Base-by-base conservation (phyloP, 2,888 invertebrate species). In the Caenorhabditis virilis region DNA sequence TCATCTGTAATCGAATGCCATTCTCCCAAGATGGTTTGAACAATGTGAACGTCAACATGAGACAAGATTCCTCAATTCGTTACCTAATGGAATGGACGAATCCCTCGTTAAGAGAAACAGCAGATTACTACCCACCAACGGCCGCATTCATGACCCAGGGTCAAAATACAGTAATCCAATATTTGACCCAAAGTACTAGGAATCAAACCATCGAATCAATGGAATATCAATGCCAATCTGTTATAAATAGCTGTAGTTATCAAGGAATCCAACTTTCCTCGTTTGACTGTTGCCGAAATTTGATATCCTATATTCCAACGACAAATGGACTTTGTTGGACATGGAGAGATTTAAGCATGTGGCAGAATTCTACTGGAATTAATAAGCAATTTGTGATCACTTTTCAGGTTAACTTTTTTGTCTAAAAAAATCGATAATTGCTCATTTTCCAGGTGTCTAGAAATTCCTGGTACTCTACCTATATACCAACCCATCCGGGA, bases 71-170 rank as follows among this genome's bases (percentile, higher is more conserved):
- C 7, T 46, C 66, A 11, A 65, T 69, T 22, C 52, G 76, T 30
- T 77, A 78, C 52, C 62, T 78, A 11, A 51, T 69, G 16, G 71
- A 76, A 51, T 76, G 76, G 78, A 72, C 72, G 9, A 71, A 76
- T 46, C 70, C 72, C 0, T 62, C 65, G 0, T 46, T 71, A 0
- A 51, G 66, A 2, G 74, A 74, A 39, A 50, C 52, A 1, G 71
- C 77, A 2, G 73, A 72, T 38, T 72, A 59, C 36, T 49, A 46
- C 9, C 35, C 69, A 5, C 60, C 55, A 13, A 23, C 72, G 11
- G 52, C 60, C 1, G 53, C 58, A 11, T 58, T 51, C 13, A 57
- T 67, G 57, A 53, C 45, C 39, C 54, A 61, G 38, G 56, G 65
- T 35, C 52, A 53, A 39, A 57, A 57, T 30, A 58, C 64, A n/a